These are phyloP conservation scores for Metellina segmentata DNA, from an alignment of 2,888 invertebrate species.

Conservation along the genomic window DNA sequence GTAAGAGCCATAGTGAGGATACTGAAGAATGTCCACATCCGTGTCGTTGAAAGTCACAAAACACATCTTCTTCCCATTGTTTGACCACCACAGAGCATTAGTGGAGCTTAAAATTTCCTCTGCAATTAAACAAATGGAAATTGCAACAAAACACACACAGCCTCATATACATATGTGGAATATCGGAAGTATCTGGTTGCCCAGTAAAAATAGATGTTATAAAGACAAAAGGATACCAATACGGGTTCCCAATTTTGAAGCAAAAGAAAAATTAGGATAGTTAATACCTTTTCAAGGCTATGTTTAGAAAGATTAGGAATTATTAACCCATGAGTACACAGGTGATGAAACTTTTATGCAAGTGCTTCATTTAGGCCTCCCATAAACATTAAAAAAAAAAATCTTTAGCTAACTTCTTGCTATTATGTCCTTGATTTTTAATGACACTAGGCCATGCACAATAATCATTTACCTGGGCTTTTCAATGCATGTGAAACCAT, in stretches of 20 bases:
- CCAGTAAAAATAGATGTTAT: no score
- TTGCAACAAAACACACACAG: neutral
- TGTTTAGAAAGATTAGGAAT: no score
- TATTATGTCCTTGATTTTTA: no score
- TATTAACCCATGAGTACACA: no score
- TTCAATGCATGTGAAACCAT: no score
- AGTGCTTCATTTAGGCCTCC: no score
- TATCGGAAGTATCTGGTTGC: neutral
- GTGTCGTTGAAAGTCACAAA: slow-evolving; percentile 81
- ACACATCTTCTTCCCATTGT: slow-evolving; percentile 80
- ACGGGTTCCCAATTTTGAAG: neutral
- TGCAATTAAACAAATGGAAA: slow-evolving; percentile 78
- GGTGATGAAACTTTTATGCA: no score
- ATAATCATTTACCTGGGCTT: no score
- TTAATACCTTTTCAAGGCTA: no score
- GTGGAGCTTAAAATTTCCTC: slow-evolving; percentile 82
- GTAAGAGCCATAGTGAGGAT: slow-evolving; percentile 77
- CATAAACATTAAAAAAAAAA: no score
- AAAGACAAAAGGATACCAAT: neutral
- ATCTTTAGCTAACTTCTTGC: no score
- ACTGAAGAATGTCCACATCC: slow-evolving; percentile 79
- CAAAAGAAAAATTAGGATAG: neutral
- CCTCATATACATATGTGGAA: neutral
- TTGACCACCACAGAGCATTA: slow-evolving; percentile 82
- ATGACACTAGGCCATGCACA: no score